Base-by-base conservation (phyloP, 92 coral and sea anemone species). In the Virgularia gustaviana region DNA sequence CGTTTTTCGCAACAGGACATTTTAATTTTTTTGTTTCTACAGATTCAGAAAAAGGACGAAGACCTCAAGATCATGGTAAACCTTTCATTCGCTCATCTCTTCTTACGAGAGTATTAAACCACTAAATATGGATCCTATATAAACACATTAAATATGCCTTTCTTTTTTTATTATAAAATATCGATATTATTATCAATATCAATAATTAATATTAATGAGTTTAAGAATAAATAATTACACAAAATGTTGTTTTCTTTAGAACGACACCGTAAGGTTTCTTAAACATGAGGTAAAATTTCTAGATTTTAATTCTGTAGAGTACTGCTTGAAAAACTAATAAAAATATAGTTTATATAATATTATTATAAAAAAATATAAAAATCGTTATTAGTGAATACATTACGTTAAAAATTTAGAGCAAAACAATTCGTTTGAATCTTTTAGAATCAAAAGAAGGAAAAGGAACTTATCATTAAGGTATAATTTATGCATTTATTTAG, bases 361-460 rank as follows among this genome's bases (percentile, higher is more conserved):
- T n/a, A n/a, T n/a, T n/a, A n/a, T n/a, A n/a, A n/a, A n/a, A n/a
- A n/a, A n/a, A n/a, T n/a, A n/a, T n/a, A n/a, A n/a, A n/a, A n/a
- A n/a, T n/a, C n/a, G n/a, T n/a, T n/a, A n/a, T n/a, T n/a, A n/a
- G n/a, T n/a, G n/a, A n/a, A n/a, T n/a, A n/a, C n/a, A n/a, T n/a
- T n/a, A n/a, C n/a, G n/a, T n/a, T n/a, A n/a, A n/a, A n/a, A n/a
- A n/a, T n/a, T n/a, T n/a, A n/a, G n/a, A n/a, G n/a, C n/a, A n/a
- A n/a, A n/a, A n/a, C n/a, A n/a, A n/a, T n/a, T n/a, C n/a, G 37
- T 25, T 45, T 24, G 64, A 23, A 68, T 29, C 30, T 72, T 37
- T 65, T 85, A 94, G 99, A 94, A 94, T 79, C 99, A 94, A 74
- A 94, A 89, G 87, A 89, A 89, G 59, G 96, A 94, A 78, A 87